phyloP scores from a whole-genome alignment of 2,888 invertebrate genomes.

The Spatulosminthurus flaviceps region DNA sequence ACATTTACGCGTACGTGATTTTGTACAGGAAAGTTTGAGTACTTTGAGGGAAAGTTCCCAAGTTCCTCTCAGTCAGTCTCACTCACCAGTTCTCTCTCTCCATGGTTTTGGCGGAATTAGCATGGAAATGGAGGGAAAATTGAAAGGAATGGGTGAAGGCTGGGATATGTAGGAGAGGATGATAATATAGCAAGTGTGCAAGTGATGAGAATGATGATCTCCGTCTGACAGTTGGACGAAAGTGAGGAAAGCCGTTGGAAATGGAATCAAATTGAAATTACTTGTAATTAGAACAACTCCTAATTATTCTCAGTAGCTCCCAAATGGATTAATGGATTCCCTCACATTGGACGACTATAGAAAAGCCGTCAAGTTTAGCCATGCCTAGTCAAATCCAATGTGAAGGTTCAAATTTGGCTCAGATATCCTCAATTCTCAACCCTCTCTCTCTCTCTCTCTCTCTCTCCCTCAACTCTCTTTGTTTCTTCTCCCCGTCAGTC shows the following conservation, averaged over 20 bases:
- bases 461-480: slow-evolving; percentile 17
- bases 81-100: no score
- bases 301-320: slow-evolving; percentile 50
- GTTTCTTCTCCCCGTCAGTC: slow-evolving; percentile 43
- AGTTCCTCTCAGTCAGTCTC: no score
- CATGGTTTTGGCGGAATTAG: slow-evolving; percentile 10
- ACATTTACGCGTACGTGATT: no score
- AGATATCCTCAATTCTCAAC: no score
- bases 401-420: not conserved
- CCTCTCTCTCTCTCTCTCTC: slow-evolving; percentile 4
- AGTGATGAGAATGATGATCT: slow-evolving; percentile 45
- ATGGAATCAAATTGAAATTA: slow-evolving; percentile 53
- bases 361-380: slow-evolving; percentile 15
- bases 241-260: slow-evolving; percentile 33
- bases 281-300: slow-evolving; percentile 52
- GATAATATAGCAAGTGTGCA: slow-evolving; percentile 11
- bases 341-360: slow-evolving; percentile 5
- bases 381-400: slow-evolving; percentile 13
- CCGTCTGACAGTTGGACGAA: slow-evolving; percentile 35
- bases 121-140: slow-evolving; percentile 10
- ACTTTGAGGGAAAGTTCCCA: no score
- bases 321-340: slow-evolving; percentile 45
- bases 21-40: no score
- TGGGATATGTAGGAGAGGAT: not conserved
- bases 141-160: not conserved